Conservation (phyloP, 2,113 vertebrate genomes). For the Datnioides undecimradiatus region DNA sequence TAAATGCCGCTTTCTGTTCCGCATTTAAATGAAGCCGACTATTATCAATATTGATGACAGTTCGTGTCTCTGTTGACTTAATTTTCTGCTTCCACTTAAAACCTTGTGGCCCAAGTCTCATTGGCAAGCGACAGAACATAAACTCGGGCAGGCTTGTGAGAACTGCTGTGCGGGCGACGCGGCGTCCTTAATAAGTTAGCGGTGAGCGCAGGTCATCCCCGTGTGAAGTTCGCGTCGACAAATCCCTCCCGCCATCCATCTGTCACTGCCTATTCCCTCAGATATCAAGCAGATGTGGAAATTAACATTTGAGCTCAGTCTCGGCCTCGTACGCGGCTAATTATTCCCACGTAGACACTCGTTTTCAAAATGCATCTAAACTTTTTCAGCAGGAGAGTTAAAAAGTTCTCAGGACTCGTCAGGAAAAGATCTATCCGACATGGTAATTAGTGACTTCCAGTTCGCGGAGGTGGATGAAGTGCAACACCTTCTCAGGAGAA, state of each 20-base stretch:
- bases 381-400: background rate
- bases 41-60: slow-evolving; percentile 73
- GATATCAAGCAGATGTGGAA: slow-evolving; percentile 57
- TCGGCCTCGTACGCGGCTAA: slow-evolving; percentile 52
- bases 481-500: background rate
- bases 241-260: slow-evolving; percentile 58
- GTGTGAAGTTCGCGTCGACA: slow-evolving; percentile 38
- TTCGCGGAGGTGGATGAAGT: slow-evolving; percentile 1
- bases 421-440: background rate
- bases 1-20: slow-evolving; percentile 57
- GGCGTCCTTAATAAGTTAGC: slow-evolving; percentile 44
- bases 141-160: slow-evolving; percentile 14
- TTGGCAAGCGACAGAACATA: slow-evolving; percentile 17
- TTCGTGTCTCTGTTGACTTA: slow-evolving; percentile 69
- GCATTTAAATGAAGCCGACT: slow-evolving; percentile 71
- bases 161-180: slow-evolving; percentile 44
- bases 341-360: slow-evolving; percentile 48
- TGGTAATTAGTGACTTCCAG: background rate
- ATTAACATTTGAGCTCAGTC: slow-evolving; percentile 66
- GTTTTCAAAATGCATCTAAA: slow-evolving; percentile 13
- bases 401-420: background rate
- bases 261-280: slow-evolving; percentile 47
- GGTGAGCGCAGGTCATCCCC: slow-evolving; percentile 31
- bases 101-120: slow-evolving; percentile 33
- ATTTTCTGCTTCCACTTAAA: slow-evolving; percentile 65